Evolutionary conservation across 2,888 invertebrate genomes (phyloP).

Genomic region (Pseudanteris insignis): DNA sequence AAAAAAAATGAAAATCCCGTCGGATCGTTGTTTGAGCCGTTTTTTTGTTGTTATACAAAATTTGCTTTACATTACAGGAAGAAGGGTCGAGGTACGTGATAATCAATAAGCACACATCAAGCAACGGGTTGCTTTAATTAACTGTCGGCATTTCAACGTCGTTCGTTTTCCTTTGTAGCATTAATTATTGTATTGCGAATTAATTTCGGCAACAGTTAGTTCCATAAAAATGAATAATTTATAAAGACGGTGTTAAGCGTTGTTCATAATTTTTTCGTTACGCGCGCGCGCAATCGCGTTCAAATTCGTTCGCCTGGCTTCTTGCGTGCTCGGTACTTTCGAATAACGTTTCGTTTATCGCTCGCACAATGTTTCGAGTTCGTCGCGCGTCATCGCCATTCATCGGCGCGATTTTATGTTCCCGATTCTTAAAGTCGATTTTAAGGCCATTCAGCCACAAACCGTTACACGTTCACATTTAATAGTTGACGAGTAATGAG

Average conservation of each 20-base stretch:
- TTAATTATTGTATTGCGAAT: conserved; percentile 16
- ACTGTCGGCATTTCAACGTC: conserved; percentile 8
- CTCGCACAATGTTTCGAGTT: conserved; percentile 29
- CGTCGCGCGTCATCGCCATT: conserved; percentile 38
- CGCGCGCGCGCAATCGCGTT: too few species aligned
- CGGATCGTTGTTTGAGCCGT: too few species aligned
- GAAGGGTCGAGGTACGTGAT: conserved; percentile 3
- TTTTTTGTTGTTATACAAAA: too few species aligned
- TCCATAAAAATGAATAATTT: conserved; percentile 26
- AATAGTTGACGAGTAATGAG: conserved; percentile 28
- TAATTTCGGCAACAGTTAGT: conserved; percentile 11
- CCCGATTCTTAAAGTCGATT: conserved; percentile 42
- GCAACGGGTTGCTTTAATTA: conserved; percentile 17
- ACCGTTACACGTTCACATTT: conserved; percentile 32
- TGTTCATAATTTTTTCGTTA: background rate
- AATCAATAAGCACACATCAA: conserved; percentile 14
- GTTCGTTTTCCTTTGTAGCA: conserved; percentile 11
- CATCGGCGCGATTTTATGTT: conserved; percentile 35
- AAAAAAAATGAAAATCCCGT: too few species aligned
- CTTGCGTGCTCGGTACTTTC: background rate
- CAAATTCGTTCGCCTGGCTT: too few species aligned
- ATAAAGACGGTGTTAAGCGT: conserved; percentile 4
- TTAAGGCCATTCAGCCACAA: conserved; percentile 34
- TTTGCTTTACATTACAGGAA: too few species aligned
- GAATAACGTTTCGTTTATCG: conserved; percentile 27